A percentile compares a stretch with the other conserved stretches of the same genome.
These are phyloP conservation scores for Pimpla rufipes DNA, from an alignment of 2,888 invertebrate genomes.

Conservation along the genomic window DNA sequence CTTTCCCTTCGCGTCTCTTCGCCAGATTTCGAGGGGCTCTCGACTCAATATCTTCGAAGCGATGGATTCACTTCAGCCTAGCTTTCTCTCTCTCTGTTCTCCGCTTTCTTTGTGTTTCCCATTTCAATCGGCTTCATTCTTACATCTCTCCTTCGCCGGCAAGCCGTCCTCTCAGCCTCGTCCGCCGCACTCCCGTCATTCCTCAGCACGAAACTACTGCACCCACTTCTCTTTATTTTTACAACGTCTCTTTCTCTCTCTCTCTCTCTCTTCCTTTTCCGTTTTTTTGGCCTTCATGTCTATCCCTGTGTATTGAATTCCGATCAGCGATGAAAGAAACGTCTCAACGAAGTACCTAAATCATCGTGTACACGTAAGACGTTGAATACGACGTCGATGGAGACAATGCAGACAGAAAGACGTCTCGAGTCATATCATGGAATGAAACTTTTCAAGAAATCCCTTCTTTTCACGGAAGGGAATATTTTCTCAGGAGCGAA, in stretches of 20 bases:
- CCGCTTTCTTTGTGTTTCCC: conserved; percentile 6
- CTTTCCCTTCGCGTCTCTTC: conserved; percentile 6
- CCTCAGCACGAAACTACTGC: neutral
- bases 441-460: neutral
- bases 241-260: too few relatives aligned
- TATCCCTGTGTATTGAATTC: conserved; percentile 10
- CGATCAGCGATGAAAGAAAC: conserved; percentile 15
- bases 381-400: conserved; percentile 1
- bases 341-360: conserved; percentile 18
- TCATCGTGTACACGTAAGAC: conserved; percentile 2
- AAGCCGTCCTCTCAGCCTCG: neutral
- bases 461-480: neutral
- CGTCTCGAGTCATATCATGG: neutral
- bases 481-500: neutral
- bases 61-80: conserved; percentile 11
- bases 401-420: conserved; percentile 8
- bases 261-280: neutral
- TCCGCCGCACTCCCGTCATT: neutral
- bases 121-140: conserved; percentile 7
- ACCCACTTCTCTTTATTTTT: neutral
- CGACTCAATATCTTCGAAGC: conserved; percentile 22
- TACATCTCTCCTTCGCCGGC: conserved; percentile 4
- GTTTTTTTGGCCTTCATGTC: conserved; percentile 5
- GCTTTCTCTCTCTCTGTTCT: neutral
- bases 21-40: conserved; percentile 11